Evolutionary conservation across 2,113 vertebrate species (phyloP).

Genomic region (Callipepla californica): DNA sequence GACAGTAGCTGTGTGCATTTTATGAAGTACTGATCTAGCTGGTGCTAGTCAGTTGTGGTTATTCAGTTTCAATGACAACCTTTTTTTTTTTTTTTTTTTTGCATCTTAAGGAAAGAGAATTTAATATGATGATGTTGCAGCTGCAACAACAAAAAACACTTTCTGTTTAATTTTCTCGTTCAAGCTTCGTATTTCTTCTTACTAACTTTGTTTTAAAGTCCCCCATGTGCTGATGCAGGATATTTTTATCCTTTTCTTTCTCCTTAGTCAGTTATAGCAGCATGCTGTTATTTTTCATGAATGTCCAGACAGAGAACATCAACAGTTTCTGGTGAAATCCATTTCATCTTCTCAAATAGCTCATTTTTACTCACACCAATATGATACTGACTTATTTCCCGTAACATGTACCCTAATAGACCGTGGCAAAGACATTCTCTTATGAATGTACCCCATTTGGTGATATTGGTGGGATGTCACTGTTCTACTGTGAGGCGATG

Average conservation of each 20-base stretch:
- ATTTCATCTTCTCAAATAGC: not conserved
- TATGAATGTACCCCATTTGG: not conserved
- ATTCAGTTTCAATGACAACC: not conserved
- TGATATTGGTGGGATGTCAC: not conserved
- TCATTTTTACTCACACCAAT: not conserved
- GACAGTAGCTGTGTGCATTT: fast-evolving
- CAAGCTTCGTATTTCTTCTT: not conserved
- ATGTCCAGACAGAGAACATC: not conserved
- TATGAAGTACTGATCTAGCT: not conserved
- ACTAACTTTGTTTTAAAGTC: not conserved
- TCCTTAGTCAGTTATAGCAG: not conserved
- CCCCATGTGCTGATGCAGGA: not conserved
- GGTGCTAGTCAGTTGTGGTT: not conserved
- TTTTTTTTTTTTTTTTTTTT: not conserved
- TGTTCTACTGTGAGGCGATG: fast-evolving
- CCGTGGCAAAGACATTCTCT: not conserved
- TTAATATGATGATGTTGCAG: not conserved
- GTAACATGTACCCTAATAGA: not conserved
- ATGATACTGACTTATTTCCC: not conserved
- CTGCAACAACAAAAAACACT: not conserved
- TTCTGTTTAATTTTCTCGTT: not conserved
- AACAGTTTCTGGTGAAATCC: not conserved
- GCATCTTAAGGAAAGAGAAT: not conserved
- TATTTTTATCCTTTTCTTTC: slow-evolving; percentile 13
- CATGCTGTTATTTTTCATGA: not conserved